phyloP scores from a whole-genome alignment of 2,888 invertebrate genomes.

The Acanthosepion lycidas region DNA sequence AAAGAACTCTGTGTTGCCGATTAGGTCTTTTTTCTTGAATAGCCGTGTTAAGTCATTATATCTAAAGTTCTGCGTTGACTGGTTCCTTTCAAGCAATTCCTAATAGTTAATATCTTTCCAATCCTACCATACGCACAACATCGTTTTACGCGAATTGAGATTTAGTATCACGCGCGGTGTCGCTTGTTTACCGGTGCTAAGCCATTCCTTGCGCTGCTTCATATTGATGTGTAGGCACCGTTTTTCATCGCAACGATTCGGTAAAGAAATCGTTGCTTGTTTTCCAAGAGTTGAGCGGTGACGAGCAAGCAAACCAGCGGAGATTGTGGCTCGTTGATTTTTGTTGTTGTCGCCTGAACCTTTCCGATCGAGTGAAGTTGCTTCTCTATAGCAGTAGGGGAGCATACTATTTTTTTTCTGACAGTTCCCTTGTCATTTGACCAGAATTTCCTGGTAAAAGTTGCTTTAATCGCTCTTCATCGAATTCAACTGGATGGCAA shows the following conservation, averaged over 20 bases:
- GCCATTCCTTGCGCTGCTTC: not conserved
- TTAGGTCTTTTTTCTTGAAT: not conserved
- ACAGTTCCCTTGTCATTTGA: not conserved
- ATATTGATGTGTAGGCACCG: not conserved
- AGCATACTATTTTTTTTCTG: not conserved
- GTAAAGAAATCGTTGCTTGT: not conserved
- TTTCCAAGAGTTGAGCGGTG: not conserved
- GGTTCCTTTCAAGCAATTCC: too few species aligned
- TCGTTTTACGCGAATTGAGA: too few species aligned
- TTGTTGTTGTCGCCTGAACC: too few species aligned
- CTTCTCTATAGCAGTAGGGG: not conserved
- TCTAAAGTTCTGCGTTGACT: not conserved
- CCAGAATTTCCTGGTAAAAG: not conserved
- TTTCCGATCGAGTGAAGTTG: not conserved
- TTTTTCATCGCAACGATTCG: not conserved
- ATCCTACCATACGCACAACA: too few species aligned
- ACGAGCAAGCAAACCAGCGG: not conserved
- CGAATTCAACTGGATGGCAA: not conserved
- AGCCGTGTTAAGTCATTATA: not conserved
- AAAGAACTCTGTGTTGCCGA: not conserved
- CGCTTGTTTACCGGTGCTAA: not conserved
- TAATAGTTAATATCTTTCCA: too few species aligned
- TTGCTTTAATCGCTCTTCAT: not conserved
- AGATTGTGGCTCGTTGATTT: too few species aligned
- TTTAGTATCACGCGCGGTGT: not conserved